Evolutionary conservation across 2,797 vertebrate genomes (phyloP), one percentile per base, ranked within the genome.

Genomic region (Salmo trutta): DNA sequence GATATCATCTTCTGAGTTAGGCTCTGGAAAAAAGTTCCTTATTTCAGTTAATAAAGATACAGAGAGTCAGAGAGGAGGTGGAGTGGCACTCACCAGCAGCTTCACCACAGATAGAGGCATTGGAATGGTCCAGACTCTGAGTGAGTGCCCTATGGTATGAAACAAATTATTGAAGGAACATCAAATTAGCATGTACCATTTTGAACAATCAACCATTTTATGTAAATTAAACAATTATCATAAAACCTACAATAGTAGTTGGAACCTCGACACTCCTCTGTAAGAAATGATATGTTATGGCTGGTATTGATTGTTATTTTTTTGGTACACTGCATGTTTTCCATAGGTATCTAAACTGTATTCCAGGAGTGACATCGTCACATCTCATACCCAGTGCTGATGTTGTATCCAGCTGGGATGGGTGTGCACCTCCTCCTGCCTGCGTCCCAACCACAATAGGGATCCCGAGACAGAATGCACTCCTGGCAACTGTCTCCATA

Each of bases 401-500:
- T 86, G 82, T 91, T 91, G 89, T 95, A 94, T 85, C 88, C 85
- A 0, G 84, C 68, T 16, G 95, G 91, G 83, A 95, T 88, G 69
- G 93, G 68, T 1, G 92, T 84, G 77, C 95, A 96, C 82, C 77
- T 93, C 84, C 90, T 93, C 76, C 84, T 91, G 76, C 83, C 80
- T n/a, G 71, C 19, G 72, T 96, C 93, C 94, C 94, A 93, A 21
- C 92, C 93, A 68, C 95, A 96, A 79, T 94, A 95, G 0, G 95
- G 93, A 78, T 94, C 92, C 52, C 93, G 83, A 56, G 93, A 91
- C 4, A 95, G 93, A 69, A 95, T 92, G 87, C 95, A 96, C 77
- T 94, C 94, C 69, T 91, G 85, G 82, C 95, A 96, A 0, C 89
- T 94, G 91, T 94, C 84, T 12, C 94, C 94, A 81, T 96, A 96